Conservation (phyloP, 2,888 invertebrate species). For the Drosophila tripunctata region DNA sequence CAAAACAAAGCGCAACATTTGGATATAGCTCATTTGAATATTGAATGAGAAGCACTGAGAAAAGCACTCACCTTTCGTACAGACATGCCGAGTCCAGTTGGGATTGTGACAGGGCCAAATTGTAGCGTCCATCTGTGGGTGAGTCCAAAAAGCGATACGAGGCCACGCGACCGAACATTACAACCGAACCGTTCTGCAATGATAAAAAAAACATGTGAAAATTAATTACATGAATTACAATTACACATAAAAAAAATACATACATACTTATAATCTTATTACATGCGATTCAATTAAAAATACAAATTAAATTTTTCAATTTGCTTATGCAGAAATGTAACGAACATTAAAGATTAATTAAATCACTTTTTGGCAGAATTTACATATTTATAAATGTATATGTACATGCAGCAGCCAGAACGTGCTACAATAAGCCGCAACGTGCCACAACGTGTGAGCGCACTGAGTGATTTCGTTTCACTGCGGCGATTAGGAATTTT, state of each 20-base stretch:
- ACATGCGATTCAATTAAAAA: slow-evolving; percentile 39
- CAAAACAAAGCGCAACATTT: slow-evolving; percentile 20
- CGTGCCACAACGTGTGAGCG: slow-evolving; percentile 24
- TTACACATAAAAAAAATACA: not conserved
- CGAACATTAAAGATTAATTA: slow-evolving; percentile 24
- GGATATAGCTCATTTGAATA: not conserved
- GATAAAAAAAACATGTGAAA: slow-evolving; percentile 31
- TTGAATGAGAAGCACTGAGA: not conserved
- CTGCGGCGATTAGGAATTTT: slow-evolving; percentile 43
- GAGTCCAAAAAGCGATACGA: slow-evolving; percentile 94
- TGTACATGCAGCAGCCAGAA: no score
- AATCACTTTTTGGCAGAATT: slow-evolving; percentile 31
- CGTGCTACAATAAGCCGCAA: not conserved
- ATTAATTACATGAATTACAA: slow-evolving; percentile 16
- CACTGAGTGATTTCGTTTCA: slow-evolving; percentile 48
- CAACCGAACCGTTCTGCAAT: slow-evolving; percentile 90
- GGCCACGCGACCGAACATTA: slow-evolving; percentile 94
- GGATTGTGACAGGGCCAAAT: slow-evolving; percentile 90
- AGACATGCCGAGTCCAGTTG: slow-evolving; percentile 90
- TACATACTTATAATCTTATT: slow-evolving; percentile 4
- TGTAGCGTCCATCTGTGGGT: slow-evolving; percentile 90
- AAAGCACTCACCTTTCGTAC: slow-evolving; percentile 90
- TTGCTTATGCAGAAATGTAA: slow-evolving; percentile 15
- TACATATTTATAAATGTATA: slow-evolving; percentile 22
- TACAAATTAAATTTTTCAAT: slow-evolving; percentile 18